Evolutionary conservation across 2,888 invertebrate species (phyloP).

Genomic region (Rutpela maculata): DNA sequence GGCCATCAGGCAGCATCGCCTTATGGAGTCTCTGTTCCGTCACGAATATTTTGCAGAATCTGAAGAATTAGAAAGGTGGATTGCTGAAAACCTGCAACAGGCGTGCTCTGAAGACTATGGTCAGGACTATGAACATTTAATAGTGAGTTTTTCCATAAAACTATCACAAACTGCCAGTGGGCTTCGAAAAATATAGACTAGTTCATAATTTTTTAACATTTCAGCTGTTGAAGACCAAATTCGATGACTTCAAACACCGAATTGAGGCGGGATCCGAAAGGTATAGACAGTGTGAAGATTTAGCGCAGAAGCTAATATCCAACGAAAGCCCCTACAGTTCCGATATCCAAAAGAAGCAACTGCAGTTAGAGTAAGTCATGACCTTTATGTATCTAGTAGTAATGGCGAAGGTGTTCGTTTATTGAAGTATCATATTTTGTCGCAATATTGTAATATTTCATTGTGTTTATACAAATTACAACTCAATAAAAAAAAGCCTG

Average conservation of each 20-base stretch:
- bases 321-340: slow-evolving; percentile 90
- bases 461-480: not conserved
- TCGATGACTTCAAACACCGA: slow-evolving; percentile 93
- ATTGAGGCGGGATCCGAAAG: slow-evolving; percentile 93
- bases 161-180: not conserved
- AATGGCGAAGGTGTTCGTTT: not conserved
- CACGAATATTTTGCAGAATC: slow-evolving; percentile 95
- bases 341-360: slow-evolving; percentile 90
- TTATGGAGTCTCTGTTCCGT: slow-evolving; percentile 92
- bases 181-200: not conserved
- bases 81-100: slow-evolving; percentile 91
- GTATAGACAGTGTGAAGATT: slow-evolving; percentile 91
- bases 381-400: slow-evolving; percentile 1
- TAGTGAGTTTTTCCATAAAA: slow-evolving; percentile 75
- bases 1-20: slow-evolving; percentile 85
- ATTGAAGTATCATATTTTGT: not conserved
- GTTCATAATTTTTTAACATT: slow-evolving; percentile 40
- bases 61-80: slow-evolving; percentile 93
- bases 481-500: not conserved
- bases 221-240: slow-evolving; percentile 90
- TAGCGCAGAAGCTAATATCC: slow-evolving; percentile 91
- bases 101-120: slow-evolving; percentile 96
- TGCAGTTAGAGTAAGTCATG: slow-evolving; percentile 85
- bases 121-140: slow-evolving; percentile 93
- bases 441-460: not conserved